Evolutionary conservation across 2,797 vertebrate genomes (phyloP).

Genomic region (Crypturellus tataupa): DNA sequence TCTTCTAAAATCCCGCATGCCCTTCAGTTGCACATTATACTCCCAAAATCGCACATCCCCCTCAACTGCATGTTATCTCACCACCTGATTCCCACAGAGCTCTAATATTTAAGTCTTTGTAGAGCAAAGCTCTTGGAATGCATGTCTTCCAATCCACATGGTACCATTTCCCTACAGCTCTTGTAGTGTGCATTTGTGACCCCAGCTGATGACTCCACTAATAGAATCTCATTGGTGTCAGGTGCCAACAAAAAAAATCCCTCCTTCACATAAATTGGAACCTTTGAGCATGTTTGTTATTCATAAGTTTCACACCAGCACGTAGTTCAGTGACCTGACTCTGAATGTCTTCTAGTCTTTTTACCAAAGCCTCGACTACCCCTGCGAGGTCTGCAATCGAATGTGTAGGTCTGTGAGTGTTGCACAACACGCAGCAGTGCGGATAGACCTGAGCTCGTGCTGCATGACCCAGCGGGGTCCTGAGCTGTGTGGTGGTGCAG

Average conservation of each 20-base stretch:
- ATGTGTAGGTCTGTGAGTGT: not conserved
- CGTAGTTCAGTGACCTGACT: not conserved
- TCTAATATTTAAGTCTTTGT: not conserved
- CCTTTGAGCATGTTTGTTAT: not conserved
- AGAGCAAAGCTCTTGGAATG: not conserved
- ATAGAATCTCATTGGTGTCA: not conserved
- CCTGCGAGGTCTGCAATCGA: not conserved
- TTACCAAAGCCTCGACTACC: not conserved
- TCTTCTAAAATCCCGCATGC: not conserved
- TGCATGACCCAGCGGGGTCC: rapidly evolving
- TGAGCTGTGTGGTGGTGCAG: not conserved
- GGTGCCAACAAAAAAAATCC: not conserved
- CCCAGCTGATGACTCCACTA: not conserved
- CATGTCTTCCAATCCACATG: not conserved
- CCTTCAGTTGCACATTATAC: not conserved
- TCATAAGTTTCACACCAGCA: not conserved
- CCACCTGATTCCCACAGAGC: not conserved
- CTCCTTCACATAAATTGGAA: not conserved
- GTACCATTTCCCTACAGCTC: not conserved
- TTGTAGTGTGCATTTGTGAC: not conserved
- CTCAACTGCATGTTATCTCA: not conserved
- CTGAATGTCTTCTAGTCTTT: not conserved
- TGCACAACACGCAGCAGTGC: rapidly evolving
- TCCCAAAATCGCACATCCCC: not conserved
- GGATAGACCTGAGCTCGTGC: rapidly evolving